Conservation (phyloP, 2,888 invertebrate genomes). For the Strigamia maritima region DNA sequence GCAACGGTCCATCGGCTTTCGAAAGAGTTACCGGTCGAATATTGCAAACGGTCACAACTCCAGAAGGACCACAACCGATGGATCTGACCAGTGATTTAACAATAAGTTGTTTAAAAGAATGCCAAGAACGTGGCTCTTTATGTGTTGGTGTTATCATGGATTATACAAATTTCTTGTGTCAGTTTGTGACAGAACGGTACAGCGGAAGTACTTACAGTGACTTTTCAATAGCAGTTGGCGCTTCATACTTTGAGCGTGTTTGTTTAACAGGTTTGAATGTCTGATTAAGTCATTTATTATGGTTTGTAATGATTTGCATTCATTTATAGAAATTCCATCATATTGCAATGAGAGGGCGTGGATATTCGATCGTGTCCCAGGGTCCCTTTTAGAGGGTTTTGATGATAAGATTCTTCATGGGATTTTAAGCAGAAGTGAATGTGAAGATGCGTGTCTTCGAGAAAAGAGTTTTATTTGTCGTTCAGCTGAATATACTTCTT, state of each 20-base stretch:
- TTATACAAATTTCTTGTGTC: not conserved
- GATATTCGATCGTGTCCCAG: not conserved
- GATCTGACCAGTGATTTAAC: not conserved
- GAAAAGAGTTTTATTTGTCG: slow-evolving; percentile 58
- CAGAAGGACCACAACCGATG: not conserved
- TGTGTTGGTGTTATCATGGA: not conserved
- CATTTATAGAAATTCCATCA: not conserved
- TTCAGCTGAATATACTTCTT: slow-evolving; percentile 59
- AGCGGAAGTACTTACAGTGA: not conserved
- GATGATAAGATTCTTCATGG: not conserved
- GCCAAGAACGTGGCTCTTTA: not conserved
- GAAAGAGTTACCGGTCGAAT: not conserved
- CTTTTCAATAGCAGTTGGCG: not conserved
- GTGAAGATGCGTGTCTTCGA: slow-evolving; percentile 63
- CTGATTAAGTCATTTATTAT: too few relatives aligned
- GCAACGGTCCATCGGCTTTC: not conserved
- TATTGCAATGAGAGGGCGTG: not conserved
- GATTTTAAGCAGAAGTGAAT: slow-evolving; percentile 58
- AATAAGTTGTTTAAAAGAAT: not conserved
- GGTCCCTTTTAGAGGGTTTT: not conserved
- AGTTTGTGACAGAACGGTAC: not conserved
- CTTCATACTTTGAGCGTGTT: not conserved
- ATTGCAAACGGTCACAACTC: not conserved
- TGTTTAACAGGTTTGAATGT: not conserved
- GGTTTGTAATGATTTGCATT: too few relatives aligned